phyloP scores from a whole-genome alignment of 2,113 vertebrate species.

The Sinocyclocheilus maitianheensis region DNA sequence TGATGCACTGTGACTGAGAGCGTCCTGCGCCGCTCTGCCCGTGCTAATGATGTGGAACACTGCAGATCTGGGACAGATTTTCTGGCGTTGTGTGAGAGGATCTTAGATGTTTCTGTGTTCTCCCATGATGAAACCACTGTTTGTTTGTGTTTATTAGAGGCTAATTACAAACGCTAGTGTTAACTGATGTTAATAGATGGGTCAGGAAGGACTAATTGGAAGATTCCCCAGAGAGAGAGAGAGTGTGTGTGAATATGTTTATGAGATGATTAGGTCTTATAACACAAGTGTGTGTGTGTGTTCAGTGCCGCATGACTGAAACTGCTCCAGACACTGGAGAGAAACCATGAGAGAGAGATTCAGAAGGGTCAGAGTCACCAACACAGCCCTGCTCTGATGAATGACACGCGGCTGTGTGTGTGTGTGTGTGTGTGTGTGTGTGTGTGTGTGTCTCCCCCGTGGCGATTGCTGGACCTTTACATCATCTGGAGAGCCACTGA shows the following conservation, averaged over 20 bases:
- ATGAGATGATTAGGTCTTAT: background rate
- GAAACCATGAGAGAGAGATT: too few relatives aligned
- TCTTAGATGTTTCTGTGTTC: background rate
- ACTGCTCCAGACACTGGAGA: too few relatives aligned
- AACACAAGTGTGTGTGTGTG: background rate
- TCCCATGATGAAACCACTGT: background rate
- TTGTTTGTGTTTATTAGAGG: slow-evolving; percentile 38
- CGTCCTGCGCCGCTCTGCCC: too few relatives aligned
- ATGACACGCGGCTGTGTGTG: background rate
- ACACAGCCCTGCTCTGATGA: background rate
- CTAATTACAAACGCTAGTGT: slow-evolving; percentile 36
- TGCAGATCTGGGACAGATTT: background rate
- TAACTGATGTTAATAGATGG: slow-evolving; percentile 50
- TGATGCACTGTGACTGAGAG: too few relatives aligned
- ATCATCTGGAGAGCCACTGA: slow-evolving; percentile 48
- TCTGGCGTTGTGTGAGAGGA: background rate
- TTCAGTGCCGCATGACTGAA: too few relatives aligned
- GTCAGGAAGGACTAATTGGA: slow-evolving; percentile 45
- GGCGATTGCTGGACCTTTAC: slow-evolving; percentile 57
- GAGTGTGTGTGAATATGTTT: background rate
- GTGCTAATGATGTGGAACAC: background rate
- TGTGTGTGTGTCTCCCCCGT: background rate
- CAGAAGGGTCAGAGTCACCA: too few relatives aligned
- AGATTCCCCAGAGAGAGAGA: slow-evolving; percentile 11
- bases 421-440: background rate